Evolutionary conservation across 2,888 invertebrate genomes (phyloP).

Genomic region (Drosophila nr. fundita): DNA sequence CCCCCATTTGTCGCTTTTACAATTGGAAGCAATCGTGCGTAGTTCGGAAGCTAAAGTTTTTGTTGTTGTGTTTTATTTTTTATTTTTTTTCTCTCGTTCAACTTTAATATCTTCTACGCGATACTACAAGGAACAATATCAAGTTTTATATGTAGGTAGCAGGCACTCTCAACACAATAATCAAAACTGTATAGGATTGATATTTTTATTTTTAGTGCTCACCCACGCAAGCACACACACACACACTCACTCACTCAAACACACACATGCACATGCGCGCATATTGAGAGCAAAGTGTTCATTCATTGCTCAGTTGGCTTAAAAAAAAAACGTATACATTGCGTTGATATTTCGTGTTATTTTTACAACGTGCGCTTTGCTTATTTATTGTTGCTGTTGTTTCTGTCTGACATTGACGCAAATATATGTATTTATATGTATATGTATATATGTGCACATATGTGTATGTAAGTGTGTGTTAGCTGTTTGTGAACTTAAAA

Average conservation of each 20-base stretch:
- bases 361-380: constrained; percentile 71
- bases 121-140: constrained; percentile 11
- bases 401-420: constrained; percentile 70
- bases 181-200: constrained; percentile 44
- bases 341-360: constrained; percentile 67
- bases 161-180: constrained; percentile 44
- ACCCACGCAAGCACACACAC: constrained; percentile 11
- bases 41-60: constrained; percentile 41
- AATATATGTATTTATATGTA: constrained; percentile 13
- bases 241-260: neutral
- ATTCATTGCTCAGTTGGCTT: constrained; percentile 60
- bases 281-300: constrained; percentile 18
- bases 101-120: constrained; percentile 35
- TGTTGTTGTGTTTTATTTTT: constrained; percentile 1
- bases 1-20: constrained; percentile 1
- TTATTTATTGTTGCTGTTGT: constrained; percentile 39
- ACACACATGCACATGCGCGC: neutral
- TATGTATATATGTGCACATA: neutral
- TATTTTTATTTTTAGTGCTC: constrained; percentile 57
- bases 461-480: neutral
- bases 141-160: constrained; percentile 30
- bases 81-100: constrained; percentile 28
- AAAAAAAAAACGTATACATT: constrained; percentile 43
- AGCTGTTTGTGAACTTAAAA: constrained; percentile 57
- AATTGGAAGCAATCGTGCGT: constrained; percentile 36